Evolutionary conservation across 2,888 invertebrate genomes (phyloP).

Genomic region (Andrena haemorrhoa): DNA sequence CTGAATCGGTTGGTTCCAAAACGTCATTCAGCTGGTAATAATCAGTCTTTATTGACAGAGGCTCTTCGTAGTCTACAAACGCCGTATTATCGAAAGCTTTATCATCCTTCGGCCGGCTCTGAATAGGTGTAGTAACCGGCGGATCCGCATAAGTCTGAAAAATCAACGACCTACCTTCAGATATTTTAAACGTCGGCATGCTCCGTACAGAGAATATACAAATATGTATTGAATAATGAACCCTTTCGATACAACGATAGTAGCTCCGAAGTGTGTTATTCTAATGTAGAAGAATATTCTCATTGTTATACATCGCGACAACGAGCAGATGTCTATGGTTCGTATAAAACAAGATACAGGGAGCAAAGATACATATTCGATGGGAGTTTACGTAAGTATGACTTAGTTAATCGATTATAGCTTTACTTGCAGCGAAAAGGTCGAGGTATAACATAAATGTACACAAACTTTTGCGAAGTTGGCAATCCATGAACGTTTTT

Average conservation of each 20-base stretch:
- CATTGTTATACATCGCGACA: not conserved
- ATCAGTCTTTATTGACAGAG: conserved; percentile 90
- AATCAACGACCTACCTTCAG: conserved; percentile 61
- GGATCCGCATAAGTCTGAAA: conserved; percentile 82
- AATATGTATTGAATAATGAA: conserved; percentile 1
- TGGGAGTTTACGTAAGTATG: not conserved
- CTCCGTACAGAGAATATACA: not conserved
- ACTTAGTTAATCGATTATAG: not conserved
- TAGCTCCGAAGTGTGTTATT: not conserved
- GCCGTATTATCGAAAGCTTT: conserved; percentile 90
- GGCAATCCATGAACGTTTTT: not conserved
- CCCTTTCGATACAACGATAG: not conserved
- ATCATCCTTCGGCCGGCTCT: conserved; percentile 79
- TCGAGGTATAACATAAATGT: not conserved
- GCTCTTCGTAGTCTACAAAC: conserved; percentile 93
- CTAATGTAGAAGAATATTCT: not conserved
- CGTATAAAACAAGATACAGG: too few relatives aligned
- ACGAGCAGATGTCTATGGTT: too few relatives aligned
- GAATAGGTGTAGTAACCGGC: conserved; percentile 77
- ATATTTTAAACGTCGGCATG: conserved; percentile 44
- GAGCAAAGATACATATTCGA: too few relatives aligned
- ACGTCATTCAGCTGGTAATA: conserved; percentile 89
- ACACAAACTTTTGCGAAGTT: not conserved
- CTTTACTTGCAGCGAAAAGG: not conserved
- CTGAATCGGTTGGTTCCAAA: conserved; percentile 79